A percentile compares a stretch with the other conserved stretches of the same genome.
Conservation (phyloP, 2,888 invertebrate genomes). For the Nomada lathburiana region DNA sequence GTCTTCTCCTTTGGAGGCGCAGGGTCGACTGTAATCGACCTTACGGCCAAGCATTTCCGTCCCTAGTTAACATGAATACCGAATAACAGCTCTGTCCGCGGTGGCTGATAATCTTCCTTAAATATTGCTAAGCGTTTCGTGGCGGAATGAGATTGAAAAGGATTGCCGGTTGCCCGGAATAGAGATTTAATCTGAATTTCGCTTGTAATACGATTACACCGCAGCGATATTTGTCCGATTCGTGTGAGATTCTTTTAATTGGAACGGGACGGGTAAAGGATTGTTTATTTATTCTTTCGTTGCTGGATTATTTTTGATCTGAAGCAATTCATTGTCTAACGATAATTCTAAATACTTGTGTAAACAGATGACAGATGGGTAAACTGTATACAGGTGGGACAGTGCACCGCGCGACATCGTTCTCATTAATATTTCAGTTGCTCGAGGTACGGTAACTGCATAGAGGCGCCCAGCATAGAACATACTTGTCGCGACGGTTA, state of each 20-base stretch:
- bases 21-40: constrained; percentile 62
- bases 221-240: neutral
- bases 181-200: constrained; percentile 24
- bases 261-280: too few species aligned
- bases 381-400: too few species aligned
- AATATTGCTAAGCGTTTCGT: constrained; percentile 24
- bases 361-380: too few species aligned
- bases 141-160: constrained; percentile 36
- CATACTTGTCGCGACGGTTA: neutral
- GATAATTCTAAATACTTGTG: too few species aligned
- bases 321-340: too few species aligned
- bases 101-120: constrained; percentile 58
- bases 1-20: constrained; percentile 60
- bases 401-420: too few species aligned
- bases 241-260: neutral
- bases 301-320: too few species aligned
- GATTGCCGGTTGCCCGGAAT: neutral
- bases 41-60: constrained; percentile 62
- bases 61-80: constrained; percentile 62
- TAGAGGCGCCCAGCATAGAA: too few species aligned
- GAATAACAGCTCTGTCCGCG: constrained; percentile 61
- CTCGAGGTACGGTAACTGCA: too few species aligned
- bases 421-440: too few species aligned
- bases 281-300: too few species aligned
- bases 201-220: neutral